These are phyloP conservation scores for Stenodera caucasica DNA, from an alignment of 2,888 invertebrate genomes.

Conservation along the genomic window DNA sequence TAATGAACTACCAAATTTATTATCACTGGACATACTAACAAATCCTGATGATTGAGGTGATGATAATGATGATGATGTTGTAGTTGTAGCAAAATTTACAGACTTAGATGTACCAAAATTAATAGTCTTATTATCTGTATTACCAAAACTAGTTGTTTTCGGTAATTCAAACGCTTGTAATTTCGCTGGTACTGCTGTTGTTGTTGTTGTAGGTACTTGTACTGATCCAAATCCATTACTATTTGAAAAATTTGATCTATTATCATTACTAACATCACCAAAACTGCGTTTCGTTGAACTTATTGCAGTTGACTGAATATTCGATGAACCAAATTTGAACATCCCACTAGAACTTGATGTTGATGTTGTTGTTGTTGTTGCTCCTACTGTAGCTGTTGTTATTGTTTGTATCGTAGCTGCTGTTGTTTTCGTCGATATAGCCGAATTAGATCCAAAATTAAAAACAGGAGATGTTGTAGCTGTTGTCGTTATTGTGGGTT, in stretches of 20 bases:
- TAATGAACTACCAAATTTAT: neutral
- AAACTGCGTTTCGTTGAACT: constrained; percentile 2
- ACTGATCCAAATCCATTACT: constrained; percentile 11
- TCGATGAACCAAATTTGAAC: constrained; percentile 27
- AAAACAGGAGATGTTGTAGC: constrained; percentile 28
- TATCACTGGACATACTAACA: neutral
- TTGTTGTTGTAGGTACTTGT: constrained; percentile 4
- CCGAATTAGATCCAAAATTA: constrained; percentile 29
- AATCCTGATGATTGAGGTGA: neutral
- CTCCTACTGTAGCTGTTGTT: constrained; percentile 14
- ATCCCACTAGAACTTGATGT: constrained; percentile 14
- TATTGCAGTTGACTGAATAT: constrained; percentile 11
- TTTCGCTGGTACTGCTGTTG: constrained; percentile 8
- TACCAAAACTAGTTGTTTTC: constrained; percentile 17
- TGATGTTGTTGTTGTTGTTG: constrained; percentile 12
- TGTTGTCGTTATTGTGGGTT: constrained; percentile 17
- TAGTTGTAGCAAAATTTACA: neutral
- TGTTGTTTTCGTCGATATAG: neutral
- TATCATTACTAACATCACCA: constrained; percentile 3
- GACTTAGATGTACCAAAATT: neutral
- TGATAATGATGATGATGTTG: neutral
- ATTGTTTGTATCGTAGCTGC: neutral
- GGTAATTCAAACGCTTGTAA: constrained; percentile 12
- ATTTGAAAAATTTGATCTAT: neutral
- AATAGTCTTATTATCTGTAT: constrained; percentile 8